Evolutionary conservation across 2,797 vertebrate species (phyloP).

Genomic region (Intellagama lesueurii): DNA sequence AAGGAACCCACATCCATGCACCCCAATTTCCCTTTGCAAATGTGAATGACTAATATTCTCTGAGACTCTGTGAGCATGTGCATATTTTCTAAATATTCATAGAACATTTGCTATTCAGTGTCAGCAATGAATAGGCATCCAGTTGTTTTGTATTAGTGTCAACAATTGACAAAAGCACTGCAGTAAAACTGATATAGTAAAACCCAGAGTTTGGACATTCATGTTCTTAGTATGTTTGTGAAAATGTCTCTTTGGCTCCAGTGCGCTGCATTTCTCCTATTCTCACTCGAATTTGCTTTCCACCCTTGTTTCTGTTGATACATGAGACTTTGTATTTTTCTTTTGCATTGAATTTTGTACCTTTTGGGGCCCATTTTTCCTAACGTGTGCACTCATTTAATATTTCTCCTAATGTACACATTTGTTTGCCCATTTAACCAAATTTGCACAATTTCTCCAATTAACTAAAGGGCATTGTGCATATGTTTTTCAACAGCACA

Average conservation of each 20-base stretch:
- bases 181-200: constrained; percentile 27
- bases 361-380: too few relatives aligned
- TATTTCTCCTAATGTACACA: too few relatives aligned
- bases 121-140: neutral
- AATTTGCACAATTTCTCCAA: too few relatives aligned
- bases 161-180: neutral
- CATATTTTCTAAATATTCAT: neutral
- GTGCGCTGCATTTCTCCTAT: too few relatives aligned
- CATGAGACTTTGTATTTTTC: neutral
- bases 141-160: neutral
- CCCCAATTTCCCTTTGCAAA: neutral
- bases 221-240: constrained; percentile 13
- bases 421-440: too few relatives aligned
- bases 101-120: neutral
- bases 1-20: neutral
- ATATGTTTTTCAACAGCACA: too few relatives aligned
- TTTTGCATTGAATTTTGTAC: too few relatives aligned
- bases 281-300: neutral
- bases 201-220: neutral
- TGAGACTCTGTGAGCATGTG: too few relatives aligned
- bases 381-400: too few relatives aligned
- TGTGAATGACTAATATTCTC: neutral
- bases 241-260: neutral
- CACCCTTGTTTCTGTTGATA: neutral
- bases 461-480: too few relatives aligned